phyloP scores from a whole-genome alignment of 2,888 invertebrate genomes.

The Dascillus cervinus region DNA sequence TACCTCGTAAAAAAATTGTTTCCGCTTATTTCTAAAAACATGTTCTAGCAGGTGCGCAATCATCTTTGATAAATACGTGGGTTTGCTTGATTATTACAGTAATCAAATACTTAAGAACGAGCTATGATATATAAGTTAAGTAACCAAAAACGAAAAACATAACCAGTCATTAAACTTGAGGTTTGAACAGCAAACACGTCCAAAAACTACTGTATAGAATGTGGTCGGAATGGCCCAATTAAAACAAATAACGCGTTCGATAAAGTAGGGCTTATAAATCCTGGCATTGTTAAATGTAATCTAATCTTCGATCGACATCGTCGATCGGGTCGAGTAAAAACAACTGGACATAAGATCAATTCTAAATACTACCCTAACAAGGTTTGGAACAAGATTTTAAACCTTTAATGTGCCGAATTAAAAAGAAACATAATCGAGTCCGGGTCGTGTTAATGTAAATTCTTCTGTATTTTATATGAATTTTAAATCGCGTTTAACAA shows the following conservation, averaged over 20 bases:
- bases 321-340: slow-evolving; percentile 33
- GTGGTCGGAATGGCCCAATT: slow-evolving; percentile 31
- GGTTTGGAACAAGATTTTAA: slow-evolving; percentile 26
- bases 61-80: no score
- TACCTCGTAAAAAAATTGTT: no score
- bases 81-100: no score
- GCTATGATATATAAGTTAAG: no score
- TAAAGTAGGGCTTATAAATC: slow-evolving; percentile 41
- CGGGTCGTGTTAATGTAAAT: slow-evolving; percentile 13
- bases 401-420: slow-evolving; percentile 9
- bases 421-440: slow-evolving; percentile 7
- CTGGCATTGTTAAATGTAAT: slow-evolving; percentile 40
- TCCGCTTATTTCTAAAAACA: no score
- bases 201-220: slow-evolving; percentile 22
- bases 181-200: slow-evolving; percentile 12
- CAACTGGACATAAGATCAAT: slow-evolving; percentile 35
- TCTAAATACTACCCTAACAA: slow-evolving; percentile 38
- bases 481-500: slow-evolving; percentile 8
- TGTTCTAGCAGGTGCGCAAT: no score
- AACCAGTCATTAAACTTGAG: slow-evolving; percentile 4
- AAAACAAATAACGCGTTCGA: slow-evolving; percentile 32
- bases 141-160: slow-evolving; percentile 5
- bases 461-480: slow-evolving; percentile 9
- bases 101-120: no score
- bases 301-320: slow-evolving; percentile 41